Percentiles rank a stretch among this genome's conserved stretches.
Conservation (phyloP, 2,888 invertebrate genomes). For the Drosophila fungiperda region DNA sequence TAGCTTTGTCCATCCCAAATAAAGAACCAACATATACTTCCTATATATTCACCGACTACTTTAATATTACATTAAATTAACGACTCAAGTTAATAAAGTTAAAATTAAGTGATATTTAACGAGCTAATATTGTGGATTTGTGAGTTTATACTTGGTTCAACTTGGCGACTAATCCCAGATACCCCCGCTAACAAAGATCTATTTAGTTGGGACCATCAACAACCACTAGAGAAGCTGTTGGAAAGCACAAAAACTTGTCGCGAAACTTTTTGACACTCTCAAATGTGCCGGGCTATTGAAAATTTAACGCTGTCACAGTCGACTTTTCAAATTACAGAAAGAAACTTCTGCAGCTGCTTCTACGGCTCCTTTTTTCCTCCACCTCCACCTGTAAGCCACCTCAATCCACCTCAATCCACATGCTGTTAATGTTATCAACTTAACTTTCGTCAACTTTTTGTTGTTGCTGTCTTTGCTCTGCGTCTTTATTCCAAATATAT, state of each 20-base stretch:
- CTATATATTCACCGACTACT: background rate
- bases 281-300: slow-evolving; percentile 71
- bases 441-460: slow-evolving; percentile 15
- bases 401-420: background rate
- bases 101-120: background rate
- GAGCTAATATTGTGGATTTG: background rate
- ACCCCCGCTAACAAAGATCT: background rate
- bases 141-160: background rate
- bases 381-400: background rate
- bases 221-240: slow-evolving; percentile 18
- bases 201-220: slow-evolving; percentile 20
- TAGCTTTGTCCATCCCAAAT: background rate
- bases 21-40: background rate
- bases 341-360: slow-evolving; percentile 39
- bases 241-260: slow-evolving; percentile 47
- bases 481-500: background rate
- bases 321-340: slow-evolving; percentile 59
- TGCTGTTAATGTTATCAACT: slow-evolving; percentile 22
- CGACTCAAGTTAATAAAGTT: background rate
- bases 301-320: slow-evolving; percentile 66
- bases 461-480: slow-evolving; percentile 10
- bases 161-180: background rate
- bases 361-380: slow-evolving; percentile 11
- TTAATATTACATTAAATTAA: background rate
- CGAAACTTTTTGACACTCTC: slow-evolving; percentile 75